Conservation (phyloP, 2,888 invertebrate genomes). For the Acrobasis repandana region DNA sequence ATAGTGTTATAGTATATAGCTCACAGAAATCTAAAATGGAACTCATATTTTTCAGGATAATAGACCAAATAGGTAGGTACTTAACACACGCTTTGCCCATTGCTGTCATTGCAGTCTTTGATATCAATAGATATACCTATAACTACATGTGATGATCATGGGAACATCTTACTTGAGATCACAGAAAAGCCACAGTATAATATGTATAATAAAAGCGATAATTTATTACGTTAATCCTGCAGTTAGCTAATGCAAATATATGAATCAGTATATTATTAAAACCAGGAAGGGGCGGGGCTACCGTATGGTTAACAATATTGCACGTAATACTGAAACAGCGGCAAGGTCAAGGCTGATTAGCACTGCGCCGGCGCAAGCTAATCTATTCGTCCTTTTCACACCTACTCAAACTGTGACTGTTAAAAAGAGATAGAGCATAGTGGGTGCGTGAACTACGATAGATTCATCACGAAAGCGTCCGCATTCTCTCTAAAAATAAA, state of each 20-base stretch:
- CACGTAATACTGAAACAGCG: slow-evolving; percentile 22
- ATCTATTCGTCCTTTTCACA: slow-evolving; percentile 25
- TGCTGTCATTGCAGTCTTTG: too few species aligned
- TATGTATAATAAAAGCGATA: neutral
- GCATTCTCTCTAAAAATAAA: slow-evolving; percentile 74
- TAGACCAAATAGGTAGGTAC: too few species aligned
- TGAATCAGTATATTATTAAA: neutral
- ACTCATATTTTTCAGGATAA: too few species aligned
- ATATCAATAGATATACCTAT: too few species aligned
- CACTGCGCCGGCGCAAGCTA: slow-evolving; percentile 30
- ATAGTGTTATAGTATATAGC: too few species aligned
- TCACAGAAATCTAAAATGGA: too few species aligned
- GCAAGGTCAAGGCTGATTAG: slow-evolving; percentile 38
- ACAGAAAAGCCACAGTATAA: neutral
- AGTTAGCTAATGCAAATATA: slow-evolving; percentile 2
- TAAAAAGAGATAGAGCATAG: slow-evolving; percentile 42
- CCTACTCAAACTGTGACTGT: slow-evolving; percentile 30
- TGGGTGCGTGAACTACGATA: slow-evolving; percentile 43
- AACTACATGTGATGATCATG: too few species aligned
- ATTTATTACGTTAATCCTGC: neutral
- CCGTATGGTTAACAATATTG: slow-evolving; percentile 16
- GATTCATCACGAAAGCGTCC: slow-evolving; percentile 66
- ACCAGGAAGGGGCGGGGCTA: slow-evolving; percentile 6
- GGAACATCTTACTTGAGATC: too few species aligned
- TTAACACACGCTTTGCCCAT: too few species aligned